Evolutionary conservation across 2,888 invertebrate species (phyloP).

Genomic region (Hydrotaea diabolus): DNA sequence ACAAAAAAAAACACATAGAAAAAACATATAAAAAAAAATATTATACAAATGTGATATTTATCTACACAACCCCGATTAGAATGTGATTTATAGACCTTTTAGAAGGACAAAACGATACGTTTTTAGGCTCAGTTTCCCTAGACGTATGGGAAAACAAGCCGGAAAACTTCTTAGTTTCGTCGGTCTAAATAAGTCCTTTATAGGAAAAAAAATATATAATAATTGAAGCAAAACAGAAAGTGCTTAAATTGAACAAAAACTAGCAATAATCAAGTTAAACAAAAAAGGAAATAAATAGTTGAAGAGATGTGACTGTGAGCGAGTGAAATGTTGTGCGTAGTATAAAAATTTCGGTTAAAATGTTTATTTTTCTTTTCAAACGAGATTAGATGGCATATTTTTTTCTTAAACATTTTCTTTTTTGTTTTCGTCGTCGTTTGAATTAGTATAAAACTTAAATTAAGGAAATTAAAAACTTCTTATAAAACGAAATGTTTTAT

Average conservation of each 20-base stretch:
- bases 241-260: constrained; percentile 38
- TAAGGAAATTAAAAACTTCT: constrained; percentile 18
- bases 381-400: constrained; percentile 47
- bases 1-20: constrained; percentile 5
- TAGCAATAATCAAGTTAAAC: constrained; percentile 16
- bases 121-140: too few species aligned
- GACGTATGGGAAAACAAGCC: too few species aligned
- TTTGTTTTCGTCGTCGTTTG: constrained; percentile 29
- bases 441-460: constrained; percentile 39
- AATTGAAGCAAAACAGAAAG: constrained; percentile 11
- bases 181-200: too few species aligned
- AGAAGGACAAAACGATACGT: too few species aligned
- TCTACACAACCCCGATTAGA: constrained; percentile 61
- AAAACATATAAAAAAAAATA: constrained; percentile 43
- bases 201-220: constrained; percentile 31
- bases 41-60: constrained; percentile 55
- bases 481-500: not conserved
- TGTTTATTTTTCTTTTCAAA: constrained; percentile 32
- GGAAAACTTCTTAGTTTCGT: too few species aligned
- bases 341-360: constrained; percentile 46
- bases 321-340: constrained; percentile 59
- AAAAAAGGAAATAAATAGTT: not conserved
- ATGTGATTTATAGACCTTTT: too few species aligned
- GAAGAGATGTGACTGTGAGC: not conserved
- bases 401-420: constrained; percentile 4